Evolutionary conservation across 2,888 invertebrate genomes (phyloP).

Genomic region (Acleris emargana): DNA sequence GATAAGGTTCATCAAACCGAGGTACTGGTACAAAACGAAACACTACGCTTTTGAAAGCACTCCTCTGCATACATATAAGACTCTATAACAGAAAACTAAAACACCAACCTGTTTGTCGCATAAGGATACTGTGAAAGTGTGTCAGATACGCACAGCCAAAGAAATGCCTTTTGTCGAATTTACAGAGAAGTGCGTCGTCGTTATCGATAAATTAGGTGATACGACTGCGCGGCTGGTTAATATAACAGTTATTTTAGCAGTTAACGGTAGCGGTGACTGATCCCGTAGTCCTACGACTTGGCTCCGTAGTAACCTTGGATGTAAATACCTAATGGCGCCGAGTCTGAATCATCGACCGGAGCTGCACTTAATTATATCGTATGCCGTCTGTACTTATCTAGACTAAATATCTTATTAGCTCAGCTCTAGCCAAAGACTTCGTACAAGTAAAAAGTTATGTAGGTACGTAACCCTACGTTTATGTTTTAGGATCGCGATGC

Average conservation of each 20-base stretch:
- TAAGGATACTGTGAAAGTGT: slow-evolving; percentile 19
- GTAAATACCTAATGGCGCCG: slow-evolving; percentile 43
- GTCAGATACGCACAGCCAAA: slow-evolving; percentile 18
- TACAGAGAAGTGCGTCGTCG: slow-evolving; percentile 22
- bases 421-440: too few relatives aligned
- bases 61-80: slow-evolving; percentile 7
- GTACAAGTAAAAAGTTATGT: too few relatives aligned
- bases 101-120: slow-evolving; percentile 25
- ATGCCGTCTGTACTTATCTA: slow-evolving; percentile 28
- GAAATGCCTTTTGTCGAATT: slow-evolving; percentile 26
- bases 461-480: too few relatives aligned
- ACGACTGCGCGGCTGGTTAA: slow-evolving; percentile 23
- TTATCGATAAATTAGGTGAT: slow-evolving; percentile 31
- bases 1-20: slow-evolving; percentile 53
- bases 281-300: slow-evolving; percentile 29
- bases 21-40: slow-evolving; percentile 7
- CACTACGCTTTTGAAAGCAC: slow-evolving; percentile 23
- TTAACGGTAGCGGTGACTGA: slow-evolving; percentile 38
- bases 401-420: background rate
- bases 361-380: slow-evolving; percentile 46
- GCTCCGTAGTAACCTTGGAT: slow-evolving; percentile 49
- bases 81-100: slow-evolving; percentile 3
- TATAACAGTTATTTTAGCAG: slow-evolving; percentile 37
- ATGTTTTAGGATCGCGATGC: too few relatives aligned
- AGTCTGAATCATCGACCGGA: slow-evolving; percentile 50